These are phyloP conservation scores for Acanthisitta chloris DNA, from an alignment of 2,113 vertebrate genomes.

Conservation along the genomic window DNA sequence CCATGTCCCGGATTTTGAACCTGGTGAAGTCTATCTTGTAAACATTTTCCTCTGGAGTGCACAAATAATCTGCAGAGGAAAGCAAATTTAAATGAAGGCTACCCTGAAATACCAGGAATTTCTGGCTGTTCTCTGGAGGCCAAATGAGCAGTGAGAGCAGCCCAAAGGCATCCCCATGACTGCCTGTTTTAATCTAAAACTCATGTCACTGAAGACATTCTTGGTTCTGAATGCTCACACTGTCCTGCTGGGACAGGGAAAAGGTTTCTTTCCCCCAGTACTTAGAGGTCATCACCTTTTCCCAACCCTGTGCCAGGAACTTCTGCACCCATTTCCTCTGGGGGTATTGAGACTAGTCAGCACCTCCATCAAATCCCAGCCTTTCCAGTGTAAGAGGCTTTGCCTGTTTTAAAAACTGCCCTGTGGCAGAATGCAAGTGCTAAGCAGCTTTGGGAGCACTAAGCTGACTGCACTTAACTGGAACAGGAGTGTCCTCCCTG, in stretches of 20 bases:
- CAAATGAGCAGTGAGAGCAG: not conserved
- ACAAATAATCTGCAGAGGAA: conserved; percentile 87
- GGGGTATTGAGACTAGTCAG: not conserved
- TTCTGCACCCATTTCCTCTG: not conserved
- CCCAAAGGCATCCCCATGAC: not conserved
- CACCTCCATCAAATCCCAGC: conserved; percentile 12
- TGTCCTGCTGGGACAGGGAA: not conserved
- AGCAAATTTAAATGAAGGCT: not conserved
- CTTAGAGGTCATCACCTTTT: not conserved
- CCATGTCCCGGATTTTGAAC: conserved; percentile 99
- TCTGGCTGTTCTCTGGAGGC: not conserved
- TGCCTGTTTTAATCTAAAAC: not conserved
- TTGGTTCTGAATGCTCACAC: not conserved
- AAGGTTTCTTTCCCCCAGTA: not conserved
- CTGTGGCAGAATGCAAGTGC: conserved; percentile 10
- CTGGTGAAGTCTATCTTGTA: conserved; percentile 98
- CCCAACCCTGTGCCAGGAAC: not conserved
- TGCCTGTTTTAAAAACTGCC: conserved; percentile 49
- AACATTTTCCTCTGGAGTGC: conserved; percentile 92
- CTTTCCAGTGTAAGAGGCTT: conserved; percentile 52
- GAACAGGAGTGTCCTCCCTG: not conserved
- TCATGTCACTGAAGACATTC: not conserved
- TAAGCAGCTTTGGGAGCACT: conserved; percentile 67
- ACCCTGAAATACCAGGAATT: not conserved
- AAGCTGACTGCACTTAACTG: conserved; percentile 41